A percentile compares a stretch with the other conserved stretches of the same genome.
Conservation (phyloP, 2,113 vertebrate species). For the Otolemur garnettii region DNA sequence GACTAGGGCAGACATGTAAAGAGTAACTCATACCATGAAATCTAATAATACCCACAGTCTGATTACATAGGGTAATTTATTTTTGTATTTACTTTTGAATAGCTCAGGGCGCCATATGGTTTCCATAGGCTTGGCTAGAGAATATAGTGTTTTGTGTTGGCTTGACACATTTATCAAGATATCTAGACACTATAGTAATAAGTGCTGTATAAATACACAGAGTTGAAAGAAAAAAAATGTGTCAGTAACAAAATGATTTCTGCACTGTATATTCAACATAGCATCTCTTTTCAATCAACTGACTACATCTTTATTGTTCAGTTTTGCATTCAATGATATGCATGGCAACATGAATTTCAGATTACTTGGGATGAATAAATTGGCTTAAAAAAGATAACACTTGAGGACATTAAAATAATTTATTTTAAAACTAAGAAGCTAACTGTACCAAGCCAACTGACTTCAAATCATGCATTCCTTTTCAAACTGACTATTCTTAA, state of each 20-base stretch:
- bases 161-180: slow-evolving; percentile 49
- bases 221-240: not conserved
- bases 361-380: not conserved
- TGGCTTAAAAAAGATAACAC: not conserved
- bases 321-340: not conserved
- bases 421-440: slow-evolving; percentile 4
- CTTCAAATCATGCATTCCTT: not conserved
- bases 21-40: not conserved
- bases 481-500: not conserved
- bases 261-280: slow-evolving; percentile 12
- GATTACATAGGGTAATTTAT: not conserved
- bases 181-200: slow-evolving; percentile 65
- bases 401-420: slow-evolving; percentile 9
- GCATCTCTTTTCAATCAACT: not conserved
- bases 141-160: slow-evolving; percentile 47
- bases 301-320: not conserved
- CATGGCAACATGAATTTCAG: not conserved
- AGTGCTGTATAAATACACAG: slow-evolving; percentile 32
- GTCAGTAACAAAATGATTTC: not conserved
- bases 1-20: not conserved
- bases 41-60: not conserved
- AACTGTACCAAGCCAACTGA: not conserved
- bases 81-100: slow-evolving; percentile 64
- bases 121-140: slow-evolving; percentile 38
- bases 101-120: slow-evolving; percentile 20